Conservation (phyloP, 1,140 invertebrate genomes). For the Drosophila rhopaloa region DNA sequence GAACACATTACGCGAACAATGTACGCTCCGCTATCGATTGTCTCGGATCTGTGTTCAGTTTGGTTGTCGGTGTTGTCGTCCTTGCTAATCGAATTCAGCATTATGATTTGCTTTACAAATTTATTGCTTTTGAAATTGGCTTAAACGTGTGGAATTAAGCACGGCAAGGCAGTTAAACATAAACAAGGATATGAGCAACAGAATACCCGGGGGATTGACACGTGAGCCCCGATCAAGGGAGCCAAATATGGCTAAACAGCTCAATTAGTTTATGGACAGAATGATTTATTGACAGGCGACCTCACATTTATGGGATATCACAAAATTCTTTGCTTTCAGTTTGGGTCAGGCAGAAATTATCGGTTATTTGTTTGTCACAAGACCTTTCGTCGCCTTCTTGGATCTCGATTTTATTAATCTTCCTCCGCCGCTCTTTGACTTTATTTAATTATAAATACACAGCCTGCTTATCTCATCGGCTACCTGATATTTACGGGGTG, state of each 20-base stretch:
- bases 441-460: conserved; percentile 56
- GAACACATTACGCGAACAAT: conserved; percentile 52
- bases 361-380: conserved; percentile 9
- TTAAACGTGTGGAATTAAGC: conserved; percentile 39
- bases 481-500: conserved; percentile 57
- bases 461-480: conserved; percentile 43
- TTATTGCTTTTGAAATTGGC: conserved; percentile 65
- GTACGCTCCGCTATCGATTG: conserved; percentile 39
- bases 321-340: not conserved
- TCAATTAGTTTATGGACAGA: conserved; percentile 53
- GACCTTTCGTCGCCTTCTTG: conserved; percentile 7
- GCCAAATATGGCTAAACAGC: conserved; percentile 47
- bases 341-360: not conserved
- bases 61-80: conserved; percentile 43
- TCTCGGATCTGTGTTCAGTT: conserved; percentile 34
- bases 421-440: conserved; percentile 1
- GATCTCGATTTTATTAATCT: conserved; percentile 10
- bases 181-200: conserved; percentile 69
- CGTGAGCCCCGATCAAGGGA: conserved; percentile 25
- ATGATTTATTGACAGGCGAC: conserved; percentile 59
- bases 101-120: conserved; percentile 74
- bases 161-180: conserved; percentile 38
- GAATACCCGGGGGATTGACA: conserved; percentile 60
- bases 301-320: conserved; percentile 6
- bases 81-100: conserved; percentile 55